Evolutionary conservation across 2,888 invertebrate species (phyloP).

Genomic region (Drosophila pseudotakahashii): DNA sequence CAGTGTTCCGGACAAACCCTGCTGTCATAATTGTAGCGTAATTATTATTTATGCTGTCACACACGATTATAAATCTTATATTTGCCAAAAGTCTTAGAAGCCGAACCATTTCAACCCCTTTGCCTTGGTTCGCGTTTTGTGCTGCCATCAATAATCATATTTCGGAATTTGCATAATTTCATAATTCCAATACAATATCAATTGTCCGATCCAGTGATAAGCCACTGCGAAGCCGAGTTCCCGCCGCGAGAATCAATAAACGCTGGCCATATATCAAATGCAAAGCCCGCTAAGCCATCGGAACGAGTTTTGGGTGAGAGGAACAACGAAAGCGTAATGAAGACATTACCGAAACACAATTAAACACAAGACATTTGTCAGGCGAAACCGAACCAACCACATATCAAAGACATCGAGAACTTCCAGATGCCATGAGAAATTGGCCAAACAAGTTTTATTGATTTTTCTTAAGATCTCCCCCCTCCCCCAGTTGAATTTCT

Average conservation of each 20-base stretch:
- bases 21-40: conserved; percentile 76
- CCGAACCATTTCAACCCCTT: conserved; percentile 51
- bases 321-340: conserved; percentile 59
- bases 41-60: conserved; percentile 81
- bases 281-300: conserved; percentile 24
- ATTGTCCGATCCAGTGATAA: conserved; percentile 51
- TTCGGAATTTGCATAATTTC: conserved; percentile 74
- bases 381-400: conserved; percentile 60
- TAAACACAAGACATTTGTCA: conserved; percentile 64
- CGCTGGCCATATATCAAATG: conserved; percentile 63
- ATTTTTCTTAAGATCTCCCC: conserved; percentile 41
- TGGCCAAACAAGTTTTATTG: conserved; percentile 64
- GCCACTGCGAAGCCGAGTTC: conserved; percentile 21
- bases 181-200: conserved; percentile 66
- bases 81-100: conserved; percentile 65
- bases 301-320: conserved; percentile 54
- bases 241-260: conserved; percentile 44
- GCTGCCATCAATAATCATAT: conserved; percentile 49
- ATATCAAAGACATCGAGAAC: conserved; percentile 47
- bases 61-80: conserved; percentile 60
- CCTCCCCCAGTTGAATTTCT: conserved; percentile 11
- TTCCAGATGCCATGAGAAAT: conserved; percentile 55
- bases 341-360: conserved; percentile 70
- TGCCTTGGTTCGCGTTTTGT: conserved; percentile 20
- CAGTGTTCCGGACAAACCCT: conserved; percentile 4